Conservation (phyloP, 1,140 invertebrate genomes). For the Drosophila carrolli region DNA sequence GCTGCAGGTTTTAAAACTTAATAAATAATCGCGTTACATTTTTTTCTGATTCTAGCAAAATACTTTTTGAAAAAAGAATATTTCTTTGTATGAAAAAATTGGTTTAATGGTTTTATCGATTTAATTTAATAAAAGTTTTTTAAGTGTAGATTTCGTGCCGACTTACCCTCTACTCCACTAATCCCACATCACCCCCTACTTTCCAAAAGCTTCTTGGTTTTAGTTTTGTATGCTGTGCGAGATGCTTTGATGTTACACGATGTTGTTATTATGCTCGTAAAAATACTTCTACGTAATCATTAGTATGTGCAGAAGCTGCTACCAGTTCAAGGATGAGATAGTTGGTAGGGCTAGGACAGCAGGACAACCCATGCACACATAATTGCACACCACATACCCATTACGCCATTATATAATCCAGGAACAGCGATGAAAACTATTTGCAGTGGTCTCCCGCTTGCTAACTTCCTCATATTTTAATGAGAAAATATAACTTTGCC, state of each 20-base stretch:
- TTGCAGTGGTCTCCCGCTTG: neutral
- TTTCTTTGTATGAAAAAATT: neutral
- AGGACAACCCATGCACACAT: constrained; percentile 1
- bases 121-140: neutral
- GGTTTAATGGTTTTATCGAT: too few species aligned
- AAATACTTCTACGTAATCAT: constrained; percentile 68
- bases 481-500: too few species aligned
- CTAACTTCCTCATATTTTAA: neutral
- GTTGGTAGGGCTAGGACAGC: constrained; percentile 1
- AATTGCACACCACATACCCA: constrained; percentile 12
- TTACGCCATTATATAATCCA: constrained; percentile 1
- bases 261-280: constrained; percentile 78
- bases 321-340: constrained; percentile 19
- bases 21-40: too few species aligned
- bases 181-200: neutral
- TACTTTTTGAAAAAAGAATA: neutral
- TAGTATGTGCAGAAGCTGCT: constrained; percentile 27
- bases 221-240: constrained; percentile 56
- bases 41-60: too few species aligned
- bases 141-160: neutral
- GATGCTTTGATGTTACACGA: constrained; percentile 73
- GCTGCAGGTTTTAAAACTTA: too few species aligned
- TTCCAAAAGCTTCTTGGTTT: constrained; percentile 44
- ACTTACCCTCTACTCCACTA: neutral
- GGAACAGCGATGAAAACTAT: constrained; percentile 3